These are phyloP conservation scores for Drosophila funebris DNA, from an alignment of 1,140 invertebrate species.

Conservation along the genomic window DNA sequence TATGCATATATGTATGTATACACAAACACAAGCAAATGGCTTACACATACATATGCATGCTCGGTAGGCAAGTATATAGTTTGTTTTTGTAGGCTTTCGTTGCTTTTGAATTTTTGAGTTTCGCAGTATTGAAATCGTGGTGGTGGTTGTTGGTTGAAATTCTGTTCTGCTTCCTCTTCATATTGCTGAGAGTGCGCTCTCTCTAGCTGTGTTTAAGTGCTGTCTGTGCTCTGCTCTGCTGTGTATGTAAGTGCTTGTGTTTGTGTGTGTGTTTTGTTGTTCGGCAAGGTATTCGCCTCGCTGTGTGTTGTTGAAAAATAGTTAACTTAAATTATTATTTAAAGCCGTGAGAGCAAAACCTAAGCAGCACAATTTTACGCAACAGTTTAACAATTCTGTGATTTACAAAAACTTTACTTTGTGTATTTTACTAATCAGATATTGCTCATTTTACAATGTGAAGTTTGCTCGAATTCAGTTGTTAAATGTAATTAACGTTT, in stretches of 20 bases:
- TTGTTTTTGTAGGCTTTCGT: conserved; percentile 78
- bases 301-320: conserved; percentile 57
- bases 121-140: conserved; percentile 73
- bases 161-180: conserved; percentile 49
- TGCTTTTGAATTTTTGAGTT: conserved; percentile 72
- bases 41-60: conserved; percentile 13
- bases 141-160: conserved; percentile 67
- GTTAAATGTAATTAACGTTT: conserved; percentile 50
- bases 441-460: conserved; percentile 22
- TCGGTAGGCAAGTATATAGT: conserved; percentile 42
- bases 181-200: conserved; percentile 32
- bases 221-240: not conserved
- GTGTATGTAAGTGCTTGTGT: conserved; percentile 33
- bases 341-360: conserved; percentile 46
- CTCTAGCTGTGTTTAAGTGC: conserved; percentile 37
- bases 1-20: not conserved
- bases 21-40: conserved; percentile 7
- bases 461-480: conserved; percentile 34
- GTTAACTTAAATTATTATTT: conserved; percentile 64
- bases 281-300: conserved; percentile 45
- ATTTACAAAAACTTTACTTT: not conserved
- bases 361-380: conserved; percentile 27
- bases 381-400: conserved; percentile 2
- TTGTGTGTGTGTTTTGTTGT: conserved; percentile 42
- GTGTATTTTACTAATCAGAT: conserved; percentile 6